Base-by-base conservation (phyloP, 2,113 vertebrate genomes). In the Phylloscopus trochiloides region DNA sequence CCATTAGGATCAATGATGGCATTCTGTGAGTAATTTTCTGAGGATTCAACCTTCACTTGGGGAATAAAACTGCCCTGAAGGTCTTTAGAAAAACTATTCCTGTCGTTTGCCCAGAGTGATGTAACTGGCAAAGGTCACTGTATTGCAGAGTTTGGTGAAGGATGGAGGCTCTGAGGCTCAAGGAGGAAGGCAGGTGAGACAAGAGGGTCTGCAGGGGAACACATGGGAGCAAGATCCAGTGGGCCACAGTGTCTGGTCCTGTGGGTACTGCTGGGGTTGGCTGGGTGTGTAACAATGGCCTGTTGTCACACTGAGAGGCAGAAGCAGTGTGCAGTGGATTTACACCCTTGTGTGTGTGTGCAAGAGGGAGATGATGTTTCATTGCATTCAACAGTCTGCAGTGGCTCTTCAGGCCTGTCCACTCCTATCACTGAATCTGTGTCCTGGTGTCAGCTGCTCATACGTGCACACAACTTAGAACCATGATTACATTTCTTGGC, bases 381-480 rank as follows among this genome's bases (percentile, higher is more conserved):
- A 36, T 34, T 10, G 38, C 38, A 59, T 75, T 71, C 51, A 29
- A 12, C 18, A 43, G 17, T 2, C 47, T 85, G 65, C 47, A 45
- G 70, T 3, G 7, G 47, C 10, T 66, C 63, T 61, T 77, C 40
- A 45, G 47, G 26, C 51, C 76, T 73, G 45, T 42, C 19, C 25
- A 50, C 26, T 66, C 42, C 42, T 54, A 45, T 20, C 4, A 2
- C 17, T 3, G 6, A 68, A 40, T 71, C 63, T 71, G 26, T 80
- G 55, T 59, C 84, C 68, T 28, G 31, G 5, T 66, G 42, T 66
- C 72, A 73, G 72, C 29, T 3, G 10, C 17, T 86, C 54, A 26
- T 3, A n/a, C 0, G 0, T 8, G 32, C 1, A 5, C 2, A 2
- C 26, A 50, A 24, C 67, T 86, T 89, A 84, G 61, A 84, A 34